Conservation (phyloP, 92 coral and sea anemone species). For the Palythoa grandis region DNA sequence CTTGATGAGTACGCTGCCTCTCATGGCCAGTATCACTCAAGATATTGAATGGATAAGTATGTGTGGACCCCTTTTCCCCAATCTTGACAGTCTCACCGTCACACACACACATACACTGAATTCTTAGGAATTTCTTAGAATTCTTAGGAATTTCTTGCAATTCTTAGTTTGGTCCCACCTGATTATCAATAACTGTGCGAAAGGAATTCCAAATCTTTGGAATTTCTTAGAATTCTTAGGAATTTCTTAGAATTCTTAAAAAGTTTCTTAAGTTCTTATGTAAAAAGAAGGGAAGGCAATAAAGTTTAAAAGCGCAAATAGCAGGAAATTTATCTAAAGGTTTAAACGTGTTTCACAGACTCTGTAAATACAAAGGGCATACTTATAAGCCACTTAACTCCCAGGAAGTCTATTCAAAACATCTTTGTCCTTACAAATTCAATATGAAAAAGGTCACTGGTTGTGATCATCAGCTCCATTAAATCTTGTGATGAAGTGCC, state of each 20-base stretch:
- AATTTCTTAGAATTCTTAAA: too few relatives aligned
- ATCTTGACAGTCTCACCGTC: constrained; percentile 54
- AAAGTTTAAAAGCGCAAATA: constrained; percentile 21
- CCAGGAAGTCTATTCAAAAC: constrained; percentile 24
- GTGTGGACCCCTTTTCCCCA: constrained; percentile 8
- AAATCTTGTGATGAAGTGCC: too few relatives aligned
- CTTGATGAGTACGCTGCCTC: constrained; percentile 10
- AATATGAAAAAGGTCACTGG: constrained; percentile 15
- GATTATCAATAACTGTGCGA: too few relatives aligned
- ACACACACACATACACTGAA: constrained; percentile 40
- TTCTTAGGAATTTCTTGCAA: too few relatives aligned
- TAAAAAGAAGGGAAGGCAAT: constrained; percentile 12
- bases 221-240: too few relatives aligned
- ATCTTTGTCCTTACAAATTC: constrained; percentile 4
- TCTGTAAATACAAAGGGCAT: constrained; percentile 19
- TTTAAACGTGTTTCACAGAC: constrained; percentile 16
- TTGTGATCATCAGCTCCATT: constrained; percentile 22
- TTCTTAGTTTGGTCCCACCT: too few relatives aligned
- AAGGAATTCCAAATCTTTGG: too few relatives aligned
- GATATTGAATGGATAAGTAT: constrained; percentile 10
- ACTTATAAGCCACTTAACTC: constrained; percentile 3
- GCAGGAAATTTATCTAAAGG: constrained; percentile 16
- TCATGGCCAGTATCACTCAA: constrained; percentile 13
- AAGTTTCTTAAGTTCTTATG: too few relatives aligned
- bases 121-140: too few relatives aligned